A percentile compares a stretch with the other conserved stretches of the same genome.
These are phyloP conservation scores for Chaenodraco wilsoni DNA, from an alignment of 2,797 vertebrate species.

Conservation along the genomic window DNA sequence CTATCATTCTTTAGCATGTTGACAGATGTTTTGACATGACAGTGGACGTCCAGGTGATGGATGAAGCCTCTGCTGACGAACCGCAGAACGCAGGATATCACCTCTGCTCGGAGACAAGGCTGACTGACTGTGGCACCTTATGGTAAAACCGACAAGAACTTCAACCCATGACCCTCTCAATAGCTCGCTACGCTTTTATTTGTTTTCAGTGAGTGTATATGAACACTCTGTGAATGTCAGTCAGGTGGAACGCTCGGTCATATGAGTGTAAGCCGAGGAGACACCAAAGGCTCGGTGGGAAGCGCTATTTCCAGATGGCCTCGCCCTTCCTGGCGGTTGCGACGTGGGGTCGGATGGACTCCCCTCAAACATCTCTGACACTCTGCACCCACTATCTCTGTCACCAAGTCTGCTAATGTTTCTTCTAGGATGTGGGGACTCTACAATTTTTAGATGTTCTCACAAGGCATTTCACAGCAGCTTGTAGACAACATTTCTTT, in stretches of 20 bases:
- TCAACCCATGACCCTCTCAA: conserved; percentile 30
- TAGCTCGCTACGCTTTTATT: conserved; percentile 69
- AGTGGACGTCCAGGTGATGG: conserved; percentile 52
- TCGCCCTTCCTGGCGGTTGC: conserved; percentile 55
- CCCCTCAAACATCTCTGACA: conserved; percentile 64
- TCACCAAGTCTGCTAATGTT: conserved; percentile 68
- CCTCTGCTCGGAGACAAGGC: conserved; percentile 42
- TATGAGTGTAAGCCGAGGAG: conserved; percentile 74
- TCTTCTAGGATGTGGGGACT: conserved; percentile 40
- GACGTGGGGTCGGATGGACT: conserved; percentile 47
- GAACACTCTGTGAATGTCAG: conserved; percentile 70
- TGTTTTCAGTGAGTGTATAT: conserved; percentile 63
- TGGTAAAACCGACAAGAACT: conserved; percentile 53
- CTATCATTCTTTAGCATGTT: conserved; percentile 63
- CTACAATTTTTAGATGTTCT: conserved; percentile 40
- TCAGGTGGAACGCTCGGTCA: conserved; percentile 65
- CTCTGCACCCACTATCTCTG: conserved; percentile 66
- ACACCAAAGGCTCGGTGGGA: conserved; percentile 66
- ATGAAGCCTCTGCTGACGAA: conserved; percentile 48
- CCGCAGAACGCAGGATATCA: conserved; percentile 46
- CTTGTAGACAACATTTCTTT: conserved; percentile 18
- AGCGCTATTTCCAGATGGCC: conserved; percentile 75
- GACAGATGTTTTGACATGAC: conserved; percentile 70
- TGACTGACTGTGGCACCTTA: conserved; percentile 49
- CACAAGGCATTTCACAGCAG: conserved; percentile 10